These are phyloP conservation scores for Dynastes maya DNA, from an alignment of 2,888 invertebrate species.

Conservation along the genomic window DNA sequence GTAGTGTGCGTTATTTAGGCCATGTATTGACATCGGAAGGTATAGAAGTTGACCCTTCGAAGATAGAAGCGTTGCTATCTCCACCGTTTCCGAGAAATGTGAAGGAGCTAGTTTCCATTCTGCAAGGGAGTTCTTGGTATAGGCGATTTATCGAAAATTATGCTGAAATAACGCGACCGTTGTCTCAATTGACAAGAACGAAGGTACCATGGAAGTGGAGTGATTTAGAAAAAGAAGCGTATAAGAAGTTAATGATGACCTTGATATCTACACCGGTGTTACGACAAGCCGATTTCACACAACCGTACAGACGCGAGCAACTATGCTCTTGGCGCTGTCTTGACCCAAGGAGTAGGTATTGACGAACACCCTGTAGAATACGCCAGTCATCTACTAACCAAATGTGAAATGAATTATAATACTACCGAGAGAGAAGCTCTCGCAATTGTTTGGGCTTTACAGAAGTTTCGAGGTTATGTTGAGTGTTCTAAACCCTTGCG, in stretches of 20 bases:
- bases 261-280: slow-evolving; percentile 57
- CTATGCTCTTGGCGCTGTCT: no score
- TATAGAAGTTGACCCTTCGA: slow-evolving; percentile 49
- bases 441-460: slow-evolving; percentile 62
- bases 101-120: slow-evolving; percentile 45
- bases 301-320: slow-evolving; percentile 42
- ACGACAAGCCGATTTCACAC: slow-evolving; percentile 53
- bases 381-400: slow-evolving; percentile 56
- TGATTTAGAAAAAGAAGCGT: slow-evolving; percentile 51
- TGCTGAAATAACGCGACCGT: slow-evolving; percentile 49
- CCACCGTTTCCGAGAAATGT: slow-evolving; percentile 49
- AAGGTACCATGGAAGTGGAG: slow-evolving; percentile 53
- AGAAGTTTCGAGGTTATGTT: slow-evolving; percentile 67
- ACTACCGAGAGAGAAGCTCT: slow-evolving; percentile 59
- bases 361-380: slow-evolving; percentile 56
- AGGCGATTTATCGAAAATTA: slow-evolving; percentile 33
- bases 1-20: slow-evolving; percentile 55
- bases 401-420: slow-evolving; percentile 58
- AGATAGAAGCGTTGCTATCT: slow-evolving; percentile 48
- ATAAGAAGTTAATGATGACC: slow-evolving; percentile 54
- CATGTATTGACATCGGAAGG: slow-evolving; percentile 49
- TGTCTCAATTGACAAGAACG: slow-evolving; percentile 53
- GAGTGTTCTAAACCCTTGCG: slow-evolving; percentile 67
- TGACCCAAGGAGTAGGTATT: slow-evolving; percentile 54
- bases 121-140: slow-evolving; percentile 36